Conservation (phyloP, 2,888 invertebrate species). For the Leptothorax acervorum region DNA sequence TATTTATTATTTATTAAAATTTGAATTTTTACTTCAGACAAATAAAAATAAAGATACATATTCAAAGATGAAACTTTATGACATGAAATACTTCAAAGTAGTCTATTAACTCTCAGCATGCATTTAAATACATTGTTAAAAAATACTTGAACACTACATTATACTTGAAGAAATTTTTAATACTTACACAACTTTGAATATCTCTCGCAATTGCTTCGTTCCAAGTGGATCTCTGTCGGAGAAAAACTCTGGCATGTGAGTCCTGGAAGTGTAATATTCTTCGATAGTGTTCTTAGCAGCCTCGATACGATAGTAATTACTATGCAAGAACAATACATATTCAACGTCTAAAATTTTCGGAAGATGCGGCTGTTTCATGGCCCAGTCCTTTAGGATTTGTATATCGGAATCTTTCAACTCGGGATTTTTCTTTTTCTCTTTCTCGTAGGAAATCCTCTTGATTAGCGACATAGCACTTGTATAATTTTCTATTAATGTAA, state of each 20-base stretch:
- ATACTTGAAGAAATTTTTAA: not conserved
- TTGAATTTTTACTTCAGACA: not conserved
- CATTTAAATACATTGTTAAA: not conserved
- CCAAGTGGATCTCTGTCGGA: slow-evolving; percentile 86
- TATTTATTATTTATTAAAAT: not conserved
- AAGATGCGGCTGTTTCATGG: slow-evolving; percentile 89
- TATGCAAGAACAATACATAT: slow-evolving; percentile 89
- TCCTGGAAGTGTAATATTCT: slow-evolving; percentile 89
- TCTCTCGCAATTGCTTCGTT: slow-evolving; percentile 84
- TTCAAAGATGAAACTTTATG: not conserved
- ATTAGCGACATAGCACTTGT: slow-evolving; percentile 33
- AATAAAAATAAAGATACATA: not conserved
- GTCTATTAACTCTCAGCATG: not conserved
- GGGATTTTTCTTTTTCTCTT: slow-evolving; percentile 88
- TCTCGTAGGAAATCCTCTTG: slow-evolving; percentile 82
- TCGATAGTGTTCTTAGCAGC: slow-evolving; percentile 90
- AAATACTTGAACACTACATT: too few relatives aligned
- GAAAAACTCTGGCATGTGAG: slow-evolving; percentile 87
- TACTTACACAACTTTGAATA: slow-evolving; percentile 86
- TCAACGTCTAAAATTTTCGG: slow-evolving; percentile 88
- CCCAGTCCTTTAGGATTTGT: slow-evolving; percentile 88
- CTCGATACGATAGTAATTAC: slow-evolving; percentile 89
- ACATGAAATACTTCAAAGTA: not conserved
- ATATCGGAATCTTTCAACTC: slow-evolving; percentile 88
- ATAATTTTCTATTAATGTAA: not conserved